Evolutionary conservation across 2,113 vertebrate species (phyloP), one percentile per base, ranked within the genome.

Genomic region (Odontophorus gujanensis): DNA sequence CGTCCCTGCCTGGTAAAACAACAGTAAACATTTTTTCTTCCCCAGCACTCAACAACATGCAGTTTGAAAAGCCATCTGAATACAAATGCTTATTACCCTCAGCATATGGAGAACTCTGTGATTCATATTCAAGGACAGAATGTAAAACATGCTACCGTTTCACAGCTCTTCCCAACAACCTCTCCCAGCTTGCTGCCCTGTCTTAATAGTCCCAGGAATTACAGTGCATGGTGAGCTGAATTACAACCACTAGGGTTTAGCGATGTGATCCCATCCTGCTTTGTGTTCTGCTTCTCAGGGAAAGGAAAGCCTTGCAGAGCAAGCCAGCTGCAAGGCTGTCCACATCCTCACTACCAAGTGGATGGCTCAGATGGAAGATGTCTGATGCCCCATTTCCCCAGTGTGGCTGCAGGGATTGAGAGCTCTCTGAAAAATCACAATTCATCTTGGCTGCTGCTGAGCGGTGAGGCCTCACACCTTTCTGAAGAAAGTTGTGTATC

Each of bases 51-150:
- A 63, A 36, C 45, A 92, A 34, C 66, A 83, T 42, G 45, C 28
- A 89, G 83, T 55, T 81, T 61, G 72, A 83, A 50, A 90, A 96
- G 89, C 20, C 53, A 80, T 47, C 57, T 78, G 92, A 95, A 95
- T 89, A 90, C 67, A 84, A 95, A 95, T 77, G 53, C 48, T 94
- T 66, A 19, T 78, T 81, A 55, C 48, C 28, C 11, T 84, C 38
- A 85, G 81, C 42, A 30, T 38, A 74, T 1, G 1, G 43, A 93
- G 89, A 85, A 67, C 15, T 13, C 68, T 55, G 42, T 92, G 86
- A 91, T 81, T 89, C n/a, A 42, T 63, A 77, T 47, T 77, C 90
- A 87, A 95, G 75, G 74, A 58, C 75, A 93, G 81, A 50, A 71
- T 12, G 4, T 42, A 67, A 91, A 76, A 65, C 22, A 48, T 26